Evolutionary conservation across 1,140 invertebrate genomes (phyloP).

Genomic region (Heliothis virescens): DNA sequence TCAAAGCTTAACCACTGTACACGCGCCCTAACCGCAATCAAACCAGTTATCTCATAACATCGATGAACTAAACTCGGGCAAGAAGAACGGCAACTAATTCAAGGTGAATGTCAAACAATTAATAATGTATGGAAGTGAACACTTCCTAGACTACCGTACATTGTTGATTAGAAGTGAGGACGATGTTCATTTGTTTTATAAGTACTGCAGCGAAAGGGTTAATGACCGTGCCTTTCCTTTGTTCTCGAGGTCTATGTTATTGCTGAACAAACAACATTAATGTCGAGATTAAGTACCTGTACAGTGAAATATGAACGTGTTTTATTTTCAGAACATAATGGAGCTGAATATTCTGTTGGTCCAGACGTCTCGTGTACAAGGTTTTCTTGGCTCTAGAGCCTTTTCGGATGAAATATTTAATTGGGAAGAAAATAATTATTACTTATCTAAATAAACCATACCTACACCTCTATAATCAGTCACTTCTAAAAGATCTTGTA

Average conservation of each 20-base stretch:
- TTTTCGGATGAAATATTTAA: too few relatives aligned
- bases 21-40: conserved; percentile 10
- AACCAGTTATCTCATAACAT: conserved; percentile 46
- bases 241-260: conserved; percentile 19
- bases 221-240: conserved; percentile 50
- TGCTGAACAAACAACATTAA: conserved; percentile 2
- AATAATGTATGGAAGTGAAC: conserved; percentile 11
- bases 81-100: conserved; percentile 42
- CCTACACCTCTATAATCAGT: too few relatives aligned
- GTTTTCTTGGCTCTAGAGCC: too few relatives aligned
- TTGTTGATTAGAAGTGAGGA: conserved; percentile 36
- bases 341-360: too few relatives aligned
- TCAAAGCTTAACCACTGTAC: background rate
- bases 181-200: background rate
- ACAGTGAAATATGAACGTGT: background rate
- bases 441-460: too few relatives aligned
- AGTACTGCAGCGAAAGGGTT: conserved; percentile 28
- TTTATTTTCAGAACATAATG: background rate
- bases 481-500: too few relatives aligned
- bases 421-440: too few relatives aligned
- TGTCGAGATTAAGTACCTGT: background rate
- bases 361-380: too few relatives aligned
- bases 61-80: conserved; percentile 48
- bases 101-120: conserved; percentile 54
- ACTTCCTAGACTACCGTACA: conserved; percentile 34